Conservation (phyloP, 2,797 vertebrate genomes). For the Rhinatrema bivittatum region DNA sequence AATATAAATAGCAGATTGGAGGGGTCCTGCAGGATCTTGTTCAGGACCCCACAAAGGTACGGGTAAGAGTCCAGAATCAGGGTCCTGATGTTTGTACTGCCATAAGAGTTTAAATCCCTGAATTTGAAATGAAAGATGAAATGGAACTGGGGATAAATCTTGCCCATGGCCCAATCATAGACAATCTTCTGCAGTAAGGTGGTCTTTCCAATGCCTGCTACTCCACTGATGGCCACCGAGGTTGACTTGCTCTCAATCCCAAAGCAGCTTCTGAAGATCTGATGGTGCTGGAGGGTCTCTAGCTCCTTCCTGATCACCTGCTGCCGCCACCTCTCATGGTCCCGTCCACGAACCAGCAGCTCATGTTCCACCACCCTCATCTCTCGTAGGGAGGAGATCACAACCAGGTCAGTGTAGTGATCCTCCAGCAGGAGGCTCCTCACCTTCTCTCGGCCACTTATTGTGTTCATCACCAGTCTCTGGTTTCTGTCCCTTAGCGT, state of each 20-base stretch:
- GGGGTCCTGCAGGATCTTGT: conserved; percentile 27
- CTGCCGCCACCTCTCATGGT: conserved; percentile 4
- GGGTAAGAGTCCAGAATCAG: conserved; percentile 28
- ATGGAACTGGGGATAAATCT: conserved; percentile 40
- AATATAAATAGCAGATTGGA: conserved; percentile 53
- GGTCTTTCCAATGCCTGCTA: conserved; percentile 60
- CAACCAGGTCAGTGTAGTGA: conserved; percentile 2
- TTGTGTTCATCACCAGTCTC: not conserved
- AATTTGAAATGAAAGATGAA: conserved; percentile 48
- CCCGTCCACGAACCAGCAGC: not conserved
- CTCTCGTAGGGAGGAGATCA: not conserved
- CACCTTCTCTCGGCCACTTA: not conserved
- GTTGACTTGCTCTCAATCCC: not conserved
- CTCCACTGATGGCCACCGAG: conserved; percentile 39
- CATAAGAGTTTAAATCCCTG: conserved; percentile 22
- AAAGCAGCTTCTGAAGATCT: conserved; percentile 12
- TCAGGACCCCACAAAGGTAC: conserved; percentile 9
- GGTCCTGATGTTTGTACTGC: conserved; percentile 33
- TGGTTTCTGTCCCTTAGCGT: not conserved
- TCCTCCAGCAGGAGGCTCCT: not conserved
- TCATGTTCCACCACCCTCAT: not conserved
- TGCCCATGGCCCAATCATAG: conserved; percentile 46
- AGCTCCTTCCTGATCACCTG: not conserved
- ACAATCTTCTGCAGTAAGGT: conserved; percentile 51
- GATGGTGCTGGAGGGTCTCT: not conserved